These are phyloP conservation scores for Pterocles burchelli DNA, from an alignment of 2,113 vertebrate genomes.

Conservation along the genomic window DNA sequence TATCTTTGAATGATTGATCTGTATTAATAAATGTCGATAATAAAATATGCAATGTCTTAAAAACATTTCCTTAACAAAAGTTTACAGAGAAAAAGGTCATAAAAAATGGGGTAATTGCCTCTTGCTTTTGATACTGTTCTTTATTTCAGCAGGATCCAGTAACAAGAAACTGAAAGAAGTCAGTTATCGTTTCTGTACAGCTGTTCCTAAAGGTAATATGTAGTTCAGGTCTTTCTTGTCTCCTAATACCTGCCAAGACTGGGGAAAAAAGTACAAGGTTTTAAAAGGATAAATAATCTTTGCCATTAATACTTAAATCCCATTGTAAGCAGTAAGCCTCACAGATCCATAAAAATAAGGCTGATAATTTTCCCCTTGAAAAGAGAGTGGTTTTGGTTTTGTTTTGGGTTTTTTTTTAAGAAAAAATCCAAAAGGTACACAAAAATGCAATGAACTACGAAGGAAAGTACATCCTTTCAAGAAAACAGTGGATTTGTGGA, in stretches of 20 bases:
- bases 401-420: background rate
- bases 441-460: background rate
- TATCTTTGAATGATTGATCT: conserved; percentile 17
- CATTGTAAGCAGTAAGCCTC: background rate
- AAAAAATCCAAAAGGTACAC: background rate
- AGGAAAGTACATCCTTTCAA: background rate
- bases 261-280: conserved; percentile 19
- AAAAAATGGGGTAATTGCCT: conserved; percentile 55
- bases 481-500: background rate
- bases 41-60: conserved; percentile 73
- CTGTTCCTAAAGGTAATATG: conserved; percentile 81
- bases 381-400: background rate
- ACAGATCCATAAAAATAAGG: background rate
- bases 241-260: conserved; percentile 84
- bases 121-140: conserved; percentile 53
- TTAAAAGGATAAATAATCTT: background rate
- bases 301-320: background rate
- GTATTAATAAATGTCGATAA: conserved; percentile 64
- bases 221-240: conserved; percentile 85
- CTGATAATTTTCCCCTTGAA: background rate
- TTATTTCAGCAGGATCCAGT: conserved; percentile 57
- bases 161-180: conserved; percentile 21
- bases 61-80: conserved; percentile 74
- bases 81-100: conserved; percentile 52
- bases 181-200: conserved; percentile 75